Conservation (phyloP, 1,140 invertebrate species). For the Pygmarrhopalites habei region DNA sequence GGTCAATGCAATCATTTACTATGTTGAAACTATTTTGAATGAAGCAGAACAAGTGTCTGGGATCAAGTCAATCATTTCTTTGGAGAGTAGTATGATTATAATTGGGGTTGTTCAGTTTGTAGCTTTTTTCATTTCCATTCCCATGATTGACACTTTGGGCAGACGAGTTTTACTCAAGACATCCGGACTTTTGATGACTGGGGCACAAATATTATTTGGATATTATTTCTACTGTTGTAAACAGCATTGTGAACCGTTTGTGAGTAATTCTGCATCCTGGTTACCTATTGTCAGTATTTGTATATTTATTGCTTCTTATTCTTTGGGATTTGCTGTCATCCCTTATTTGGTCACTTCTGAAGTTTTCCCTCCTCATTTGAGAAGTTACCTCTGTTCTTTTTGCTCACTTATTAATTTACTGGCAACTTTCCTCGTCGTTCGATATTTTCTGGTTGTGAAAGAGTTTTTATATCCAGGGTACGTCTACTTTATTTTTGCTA, state of each 20-base stretch:
- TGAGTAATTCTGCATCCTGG: slow-evolving; percentile 11
- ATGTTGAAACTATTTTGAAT: background rate
- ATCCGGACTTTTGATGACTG: background rate
- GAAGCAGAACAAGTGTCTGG: background rate
- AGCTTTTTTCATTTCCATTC: background rate
- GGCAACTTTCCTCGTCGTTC: slow-evolving; percentile 54
- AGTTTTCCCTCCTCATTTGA: slow-evolving; percentile 13
- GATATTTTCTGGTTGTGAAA: background rate
- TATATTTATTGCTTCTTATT: slow-evolving; percentile 20
- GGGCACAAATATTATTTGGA: background rate
- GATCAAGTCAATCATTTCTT: background rate
- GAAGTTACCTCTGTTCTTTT: slow-evolving; percentile 16
- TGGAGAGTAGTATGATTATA: background rate
- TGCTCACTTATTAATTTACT: slow-evolving; percentile 8
- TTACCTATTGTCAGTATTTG: slow-evolving; percentile 11
- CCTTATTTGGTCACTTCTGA: slow-evolving; percentile 29
- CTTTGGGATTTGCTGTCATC: slow-evolving; percentile 25
- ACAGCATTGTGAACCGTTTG: background rate
- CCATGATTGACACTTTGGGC: background rate
- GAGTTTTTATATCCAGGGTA: background rate
- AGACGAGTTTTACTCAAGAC: background rate
- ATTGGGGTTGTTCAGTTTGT: background rate
- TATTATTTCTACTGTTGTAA: background rate
- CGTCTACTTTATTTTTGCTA: slow-evolving; percentile 6
- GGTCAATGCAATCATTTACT: background rate